phyloP scores from a whole-genome alignment of 2,797 vertebrate species.

The Muraenolepis orangiensis region DNA sequence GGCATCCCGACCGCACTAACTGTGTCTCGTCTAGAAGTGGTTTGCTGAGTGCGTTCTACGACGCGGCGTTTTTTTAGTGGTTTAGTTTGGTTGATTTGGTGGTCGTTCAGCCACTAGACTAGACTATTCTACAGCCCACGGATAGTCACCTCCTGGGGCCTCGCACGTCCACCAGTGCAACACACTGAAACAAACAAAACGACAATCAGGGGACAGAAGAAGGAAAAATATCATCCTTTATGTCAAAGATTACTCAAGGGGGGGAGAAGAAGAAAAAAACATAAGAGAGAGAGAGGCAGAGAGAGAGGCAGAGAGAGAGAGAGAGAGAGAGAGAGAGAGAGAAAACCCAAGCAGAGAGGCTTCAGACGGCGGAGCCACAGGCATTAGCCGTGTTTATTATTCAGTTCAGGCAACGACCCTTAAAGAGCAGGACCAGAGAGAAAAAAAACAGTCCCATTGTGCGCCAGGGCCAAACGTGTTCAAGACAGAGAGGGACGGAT shows the following conservation, averaged over 20 bases:
- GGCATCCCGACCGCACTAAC: conserved; percentile 64
- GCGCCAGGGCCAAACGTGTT: neutral
- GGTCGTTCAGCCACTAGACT: conserved; percentile 48
- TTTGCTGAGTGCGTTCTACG: conserved; percentile 47
- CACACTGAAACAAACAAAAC: conserved; percentile 62
- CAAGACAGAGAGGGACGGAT: neutral
- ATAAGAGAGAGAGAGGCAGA: neutral
- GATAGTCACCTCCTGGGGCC: conserved; percentile 69
- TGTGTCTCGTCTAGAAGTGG: conserved; percentile 31
- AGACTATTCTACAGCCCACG: conserved; percentile 66
- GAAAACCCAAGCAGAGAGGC: neutral
- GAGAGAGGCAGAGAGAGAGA: too few species aligned
- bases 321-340: too few species aligned
- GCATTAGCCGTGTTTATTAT: neutral
- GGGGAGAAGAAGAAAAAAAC: conserved; percentile 3
- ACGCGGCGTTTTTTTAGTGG: conserved; percentile 65
- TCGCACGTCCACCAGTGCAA: conserved; percentile 59
- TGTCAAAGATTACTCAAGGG: conserved; percentile 3
- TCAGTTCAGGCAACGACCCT: conserved; percentile 4
- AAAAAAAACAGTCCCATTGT: conserved; percentile 4
- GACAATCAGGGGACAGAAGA: neutral
- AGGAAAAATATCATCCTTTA: conserved; percentile 38
- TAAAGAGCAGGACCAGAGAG: neutral
- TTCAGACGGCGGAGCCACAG: neutral
- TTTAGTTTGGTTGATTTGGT: too few species aligned